Evolutionary conservation across 2,113 vertebrate genomes (phyloP).

Genomic region (Dipodomys ordii): DNA sequence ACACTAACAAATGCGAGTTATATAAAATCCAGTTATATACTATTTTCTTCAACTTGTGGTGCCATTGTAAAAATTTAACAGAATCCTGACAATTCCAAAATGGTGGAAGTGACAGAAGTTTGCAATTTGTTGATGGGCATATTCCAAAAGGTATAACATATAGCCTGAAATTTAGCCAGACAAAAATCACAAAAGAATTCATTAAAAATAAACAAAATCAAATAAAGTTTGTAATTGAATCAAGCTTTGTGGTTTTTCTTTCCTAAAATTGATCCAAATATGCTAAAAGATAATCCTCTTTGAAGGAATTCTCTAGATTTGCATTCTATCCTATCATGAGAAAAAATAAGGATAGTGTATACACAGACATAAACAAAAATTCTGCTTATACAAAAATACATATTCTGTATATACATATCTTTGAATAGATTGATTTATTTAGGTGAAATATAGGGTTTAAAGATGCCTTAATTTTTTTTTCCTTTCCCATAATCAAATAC

Average conservation of each 20-base stretch:
- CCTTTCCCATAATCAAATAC: slow-evolving; percentile 43
- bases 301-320: slow-evolving; percentile 60
- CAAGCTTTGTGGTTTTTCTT: slow-evolving; percentile 68
- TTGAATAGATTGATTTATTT: slow-evolving; percentile 44
- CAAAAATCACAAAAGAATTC: slow-evolving; percentile 73
- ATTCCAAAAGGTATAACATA: slow-evolving; percentile 63
- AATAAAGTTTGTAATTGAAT: slow-evolving; percentile 73
- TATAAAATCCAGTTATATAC: background rate
- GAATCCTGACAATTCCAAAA: slow-evolving; percentile 38
- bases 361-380: slow-evolving; percentile 70
- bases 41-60: background rate
- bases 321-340: slow-evolving; percentile 37
- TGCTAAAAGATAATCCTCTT: slow-evolving; percentile 65
- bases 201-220: slow-evolving; percentile 83
- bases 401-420: slow-evolving; percentile 9
- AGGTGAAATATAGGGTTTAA: slow-evolving; percentile 33
- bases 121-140: slow-evolving; percentile 60
- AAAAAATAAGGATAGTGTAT: slow-evolving; percentile 44
- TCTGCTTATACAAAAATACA: slow-evolving; percentile 46
- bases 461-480: background rate
- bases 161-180: slow-evolving; percentile 66
- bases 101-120: slow-evolving; percentile 55
- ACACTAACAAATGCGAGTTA: background rate
- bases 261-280: slow-evolving; percentile 66
- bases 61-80: slow-evolving; percentile 22